Conservation (phyloP, 2,888 invertebrate species). For the Mythimna albipuncta region DNA sequence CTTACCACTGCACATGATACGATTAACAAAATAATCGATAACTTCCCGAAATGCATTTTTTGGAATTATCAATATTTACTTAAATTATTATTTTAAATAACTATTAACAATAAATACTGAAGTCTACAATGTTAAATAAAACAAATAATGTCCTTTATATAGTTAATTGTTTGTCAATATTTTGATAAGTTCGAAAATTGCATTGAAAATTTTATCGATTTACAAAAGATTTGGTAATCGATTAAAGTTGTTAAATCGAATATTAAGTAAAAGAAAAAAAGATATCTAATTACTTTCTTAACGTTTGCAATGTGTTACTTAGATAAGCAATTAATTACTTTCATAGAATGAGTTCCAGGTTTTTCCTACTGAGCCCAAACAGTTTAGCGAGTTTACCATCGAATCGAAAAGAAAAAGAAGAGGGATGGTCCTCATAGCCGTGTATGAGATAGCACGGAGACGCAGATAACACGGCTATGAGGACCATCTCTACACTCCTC, state of each 20-base stretch:
- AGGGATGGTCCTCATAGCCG: too few relatives aligned
- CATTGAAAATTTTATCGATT: conserved; percentile 40
- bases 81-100: conserved; percentile 12
- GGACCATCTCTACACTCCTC: too few relatives aligned
- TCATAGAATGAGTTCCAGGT: too few relatives aligned
- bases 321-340: neutral
- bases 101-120: conserved; percentile 31
- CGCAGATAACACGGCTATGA: too few relatives aligned
- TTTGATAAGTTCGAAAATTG: conserved; percentile 37
- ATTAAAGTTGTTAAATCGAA: conserved; percentile 11
- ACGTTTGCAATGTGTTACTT: too few relatives aligned
- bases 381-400: too few relatives aligned
- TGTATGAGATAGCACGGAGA: too few relatives aligned
- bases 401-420: too few relatives aligned
- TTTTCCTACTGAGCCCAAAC: too few relatives aligned
- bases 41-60: conserved; percentile 58
- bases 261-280: neutral
- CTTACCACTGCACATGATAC: conserved; percentile 43
- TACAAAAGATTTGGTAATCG: conserved; percentile 38
- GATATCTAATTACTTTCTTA: too few relatives aligned
- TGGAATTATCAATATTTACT: conserved; percentile 11
- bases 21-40: conserved; percentile 41
- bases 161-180: conserved; percentile 36
- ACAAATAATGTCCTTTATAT: conserved; percentile 24
- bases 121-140: conserved; percentile 27